Percentiles rank a stretch among this genome's conserved stretches.
Evolutionary conservation across 23 tunicate genomes (phyloP).

Genomic region (Trididemnum clinides): DNA sequence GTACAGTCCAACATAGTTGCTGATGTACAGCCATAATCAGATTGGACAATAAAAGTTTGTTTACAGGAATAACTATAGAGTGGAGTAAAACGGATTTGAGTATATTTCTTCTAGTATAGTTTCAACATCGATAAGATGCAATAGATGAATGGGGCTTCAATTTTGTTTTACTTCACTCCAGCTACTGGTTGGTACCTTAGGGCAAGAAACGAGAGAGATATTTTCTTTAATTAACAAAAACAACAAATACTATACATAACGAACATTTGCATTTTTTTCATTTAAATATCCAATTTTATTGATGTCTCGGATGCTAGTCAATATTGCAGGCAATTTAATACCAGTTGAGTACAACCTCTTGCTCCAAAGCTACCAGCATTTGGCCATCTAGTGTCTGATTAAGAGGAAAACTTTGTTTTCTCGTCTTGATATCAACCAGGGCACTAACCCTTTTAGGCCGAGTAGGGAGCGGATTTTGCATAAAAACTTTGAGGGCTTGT

Average conservation of each 20-base stretch:
- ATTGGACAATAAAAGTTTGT: too few relatives aligned
- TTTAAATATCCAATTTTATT: background rate
- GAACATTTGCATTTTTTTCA: background rate
- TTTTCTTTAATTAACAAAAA: background rate
- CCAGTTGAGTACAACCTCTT: slow-evolving; percentile 56
- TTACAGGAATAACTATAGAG: too few relatives aligned
- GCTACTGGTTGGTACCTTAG: background rate
- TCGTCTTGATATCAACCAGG: slow-evolving; percentile 63
- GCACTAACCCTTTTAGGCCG: slow-evolving; percentile 71
- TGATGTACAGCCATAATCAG: too few relatives aligned
- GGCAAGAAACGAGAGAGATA: background rate
- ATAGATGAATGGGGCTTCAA: too few relatives aligned
- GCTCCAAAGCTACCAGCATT: slow-evolving; percentile 71
- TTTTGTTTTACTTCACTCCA: too few relatives aligned
- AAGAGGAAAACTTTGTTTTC: slow-evolving; percentile 44
- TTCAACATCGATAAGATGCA: too few relatives aligned
- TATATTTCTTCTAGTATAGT: too few relatives aligned
- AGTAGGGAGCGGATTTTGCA: slow-evolving; percentile 49
- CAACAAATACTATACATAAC: too few relatives aligned
- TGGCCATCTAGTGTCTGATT: slow-evolving; percentile 58
- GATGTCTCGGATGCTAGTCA: slow-evolving; percentile 49
- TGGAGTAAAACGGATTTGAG: too few relatives aligned
- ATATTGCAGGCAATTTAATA: slow-evolving; percentile 59
- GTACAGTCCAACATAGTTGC: too few relatives aligned
- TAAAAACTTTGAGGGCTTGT: slow-evolving; percentile 56